A percentile compares a stretch with the other conserved stretches of the same genome.
Evolutionary conservation across 1,140 invertebrate genomes (phyloP).

Genomic region (Nasonia longicornis): DNA sequence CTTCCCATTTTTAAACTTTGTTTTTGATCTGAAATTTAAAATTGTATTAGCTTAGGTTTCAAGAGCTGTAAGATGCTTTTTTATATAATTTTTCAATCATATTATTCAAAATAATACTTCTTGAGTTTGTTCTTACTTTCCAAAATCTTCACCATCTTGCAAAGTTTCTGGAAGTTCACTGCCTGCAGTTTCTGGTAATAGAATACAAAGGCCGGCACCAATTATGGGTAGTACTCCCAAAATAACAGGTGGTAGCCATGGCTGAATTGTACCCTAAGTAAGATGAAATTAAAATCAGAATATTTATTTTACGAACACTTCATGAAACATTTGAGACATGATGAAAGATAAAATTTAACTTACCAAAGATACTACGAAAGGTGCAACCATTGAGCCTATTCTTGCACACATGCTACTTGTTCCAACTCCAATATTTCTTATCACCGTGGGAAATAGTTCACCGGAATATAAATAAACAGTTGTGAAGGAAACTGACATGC

Average conservation of each 20-base stretch:
- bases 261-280: constrained; percentile 60
- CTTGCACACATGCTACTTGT: constrained; percentile 77
- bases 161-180: constrained; percentile 81
- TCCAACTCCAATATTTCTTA: constrained; percentile 76
- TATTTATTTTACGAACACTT: neutral
- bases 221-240: constrained; percentile 77
- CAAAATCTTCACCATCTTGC: constrained; percentile 82
- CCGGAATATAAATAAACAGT: constrained; percentile 78
- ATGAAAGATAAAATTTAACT: constrained; percentile 44
- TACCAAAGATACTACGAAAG: constrained; percentile 71
- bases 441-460: constrained; percentile 78
- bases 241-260: constrained; percentile 75
- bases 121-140: constrained; percentile 65
- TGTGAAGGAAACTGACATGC: constrained; percentile 76
- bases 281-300: constrained; percentile 31
- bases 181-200: constrained; percentile 82
- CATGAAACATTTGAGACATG: neutral
- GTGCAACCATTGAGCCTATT: constrained; percentile 77
- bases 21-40: constrained; percentile 41
- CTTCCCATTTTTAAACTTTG: constrained; percentile 47
- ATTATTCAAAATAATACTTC: neutral
- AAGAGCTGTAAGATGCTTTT: neutral
- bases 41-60: neutral
- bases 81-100: neutral
- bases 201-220: constrained; percentile 74